Evolutionary conservation across 2,797 vertebrate species (phyloP), one percentile per base, ranked within the genome.

Genomic region (Microchirus variegatus): DNA sequence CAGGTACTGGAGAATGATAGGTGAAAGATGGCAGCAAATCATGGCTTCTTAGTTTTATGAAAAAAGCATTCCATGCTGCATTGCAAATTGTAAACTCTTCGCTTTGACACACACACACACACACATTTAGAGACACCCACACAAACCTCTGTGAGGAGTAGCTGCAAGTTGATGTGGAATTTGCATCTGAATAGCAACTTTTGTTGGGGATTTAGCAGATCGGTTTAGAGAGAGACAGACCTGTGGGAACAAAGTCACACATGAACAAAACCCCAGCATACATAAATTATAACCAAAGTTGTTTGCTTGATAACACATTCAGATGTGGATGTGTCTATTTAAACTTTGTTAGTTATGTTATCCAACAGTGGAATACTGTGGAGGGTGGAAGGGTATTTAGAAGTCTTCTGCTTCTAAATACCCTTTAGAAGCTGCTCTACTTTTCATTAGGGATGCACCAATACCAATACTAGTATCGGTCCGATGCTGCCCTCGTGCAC

Each of bases 161-260:
- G 80, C 88, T 84, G 83, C 88, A 80, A 87, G 86, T 83, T 85
- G 49, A 81, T 82, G 78, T 83, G 74, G 51, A 41, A 93, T 93
- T 93, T 82, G 86, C 91, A 93, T 93, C 77, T 93, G 88, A 93
- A 93, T 90, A 46, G 59, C 73, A 87, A 91, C 91, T 91, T 90
- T 93, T 92, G 89, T 93, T 80, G 59, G 89, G 84, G 89, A 84
- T 91, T 92, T 89, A 89, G 82, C 78, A 83, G 88, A 88, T 90
- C 85, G 77, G 84, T 84, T 80, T 68, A 72, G 64, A 82, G 73
- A 62, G 65, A 63, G 77, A 76, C 73, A 71, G 67, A 46, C 83
- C 85, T 86, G 71, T 84, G 81, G 82, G 86, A 87, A 90, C 89
- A 87, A 84, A 85, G 86, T 91, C 84, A 83, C 88, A 91, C 88